phyloP scores from a whole-genome alignment of 2,113 vertebrate species.

The Halichoerus grypus region DNA sequence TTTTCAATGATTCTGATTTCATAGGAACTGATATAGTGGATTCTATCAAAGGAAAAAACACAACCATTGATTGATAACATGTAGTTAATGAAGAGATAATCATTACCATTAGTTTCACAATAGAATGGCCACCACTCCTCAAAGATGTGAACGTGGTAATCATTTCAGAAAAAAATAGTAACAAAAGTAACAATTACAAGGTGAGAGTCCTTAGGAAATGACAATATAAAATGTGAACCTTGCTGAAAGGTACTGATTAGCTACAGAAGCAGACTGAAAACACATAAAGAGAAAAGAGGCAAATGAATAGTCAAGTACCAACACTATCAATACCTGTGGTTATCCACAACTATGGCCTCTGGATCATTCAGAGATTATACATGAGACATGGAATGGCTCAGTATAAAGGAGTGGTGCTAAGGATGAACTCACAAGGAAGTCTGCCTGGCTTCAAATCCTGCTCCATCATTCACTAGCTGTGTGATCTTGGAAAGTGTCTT shows the following conservation, averaged over 20 bases:
- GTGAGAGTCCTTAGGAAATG: not conserved
- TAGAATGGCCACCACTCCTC: constrained; percentile 57
- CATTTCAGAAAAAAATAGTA: constrained; percentile 30
- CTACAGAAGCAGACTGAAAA: not conserved
- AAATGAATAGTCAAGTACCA: not conserved
- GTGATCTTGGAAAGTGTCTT: not conserved
- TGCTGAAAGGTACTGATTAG: constrained; percentile 19
- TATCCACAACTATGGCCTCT: not conserved
- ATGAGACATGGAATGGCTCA: not conserved
- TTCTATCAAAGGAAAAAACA: not conserved
- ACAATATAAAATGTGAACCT: constrained; percentile 26
- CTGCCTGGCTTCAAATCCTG: not conserved
- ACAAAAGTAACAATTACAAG: not conserved
- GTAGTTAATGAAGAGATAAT: constrained; percentile 18
- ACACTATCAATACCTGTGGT: not conserved
- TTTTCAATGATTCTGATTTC: constrained; percentile 34
- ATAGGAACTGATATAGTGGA: not conserved
- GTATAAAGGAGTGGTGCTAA: not conserved
- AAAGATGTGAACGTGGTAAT: not conserved
- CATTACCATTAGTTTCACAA: constrained; percentile 11
- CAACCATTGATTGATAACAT: not conserved
- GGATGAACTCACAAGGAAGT: not conserved
- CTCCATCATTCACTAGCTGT: not conserved
- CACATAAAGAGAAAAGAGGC: not conserved
- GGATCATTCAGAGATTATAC: not conserved